Evolutionary conservation across 2,888 invertebrate species (phyloP).

Genomic region (Noctua janthe): DNA sequence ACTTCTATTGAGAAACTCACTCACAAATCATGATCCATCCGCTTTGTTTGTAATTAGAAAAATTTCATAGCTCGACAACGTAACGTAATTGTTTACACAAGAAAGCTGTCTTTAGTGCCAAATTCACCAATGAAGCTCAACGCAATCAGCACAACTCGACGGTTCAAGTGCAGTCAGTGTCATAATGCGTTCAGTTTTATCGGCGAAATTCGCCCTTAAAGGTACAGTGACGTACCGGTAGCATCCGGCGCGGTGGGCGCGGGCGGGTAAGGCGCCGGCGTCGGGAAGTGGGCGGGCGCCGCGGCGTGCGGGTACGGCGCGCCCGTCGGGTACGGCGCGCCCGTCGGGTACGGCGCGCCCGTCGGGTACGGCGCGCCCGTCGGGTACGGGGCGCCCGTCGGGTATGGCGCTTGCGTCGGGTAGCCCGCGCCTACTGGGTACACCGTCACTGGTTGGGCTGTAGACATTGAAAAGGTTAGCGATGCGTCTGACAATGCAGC

Average conservation of each 20-base stretch:
- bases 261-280: slow-evolving; percentile 56
- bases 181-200: neutral
- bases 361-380: slow-evolving; percentile 46
- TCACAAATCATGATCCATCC: neutral
- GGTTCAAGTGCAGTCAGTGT: neutral
- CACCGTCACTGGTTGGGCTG: slow-evolving; percentile 62
- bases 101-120: neutral
- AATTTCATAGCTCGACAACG: neutral
- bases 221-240: slow-evolving; percentile 70
- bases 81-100: neutral
- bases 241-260: slow-evolving; percentile 80
- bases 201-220: neutral
- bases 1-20: too few relatives aligned
- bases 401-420: slow-evolving; percentile 30
- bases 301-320: slow-evolving; percentile 56
- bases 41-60: neutral
- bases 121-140: neutral
- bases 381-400: neutral
- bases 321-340: slow-evolving; percentile 67
- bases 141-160: neutral
- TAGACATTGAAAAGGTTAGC: neutral
- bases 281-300: slow-evolving; percentile 51
- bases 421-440: slow-evolving; percentile 58
- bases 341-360: neutral
- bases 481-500: too few relatives aligned